Percentiles rank a stretch among this genome's conserved stretches.
Conservation (phyloP, 2,888 invertebrate species). For the Drosophila ezoana region DNA sequence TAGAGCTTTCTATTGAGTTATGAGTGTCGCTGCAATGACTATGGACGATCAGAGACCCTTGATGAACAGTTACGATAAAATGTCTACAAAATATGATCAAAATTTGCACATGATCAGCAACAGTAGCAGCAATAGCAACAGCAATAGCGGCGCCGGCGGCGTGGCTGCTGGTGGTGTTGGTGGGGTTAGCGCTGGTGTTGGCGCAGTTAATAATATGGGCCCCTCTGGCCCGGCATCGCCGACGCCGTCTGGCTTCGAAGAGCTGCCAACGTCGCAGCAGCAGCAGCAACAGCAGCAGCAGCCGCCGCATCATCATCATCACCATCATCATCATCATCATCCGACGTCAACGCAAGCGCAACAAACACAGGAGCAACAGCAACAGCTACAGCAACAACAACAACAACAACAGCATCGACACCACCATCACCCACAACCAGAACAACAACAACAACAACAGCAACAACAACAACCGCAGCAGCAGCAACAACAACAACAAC, state of each 20-base stretch:
- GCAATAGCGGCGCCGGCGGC: conserved; percentile 44
- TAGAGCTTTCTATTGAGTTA: conserved; percentile 58
- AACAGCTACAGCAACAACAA: conserved; percentile 58
- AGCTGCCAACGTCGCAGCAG: conserved; percentile 37
- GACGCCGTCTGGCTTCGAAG: conserved; percentile 80
- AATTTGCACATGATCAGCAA: conserved; percentile 69
- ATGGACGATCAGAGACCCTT: conserved; percentile 85
- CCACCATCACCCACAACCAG: conserved; percentile 45
- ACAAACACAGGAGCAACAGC: conserved; percentile 65
- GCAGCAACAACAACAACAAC: conserved; percentile 69
- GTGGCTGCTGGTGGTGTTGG: conserved; percentile 47
- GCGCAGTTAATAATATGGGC: conserved; percentile 35
- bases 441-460: conserved; percentile 61
- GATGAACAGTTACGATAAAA: conserved; percentile 84
- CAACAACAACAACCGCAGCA: conserved; percentile 62
- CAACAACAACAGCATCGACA: conserved; percentile 58
- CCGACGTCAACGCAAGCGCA: conserved; percentile 57
- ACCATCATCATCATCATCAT: conserved; percentile 67
- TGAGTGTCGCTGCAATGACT: conserved; percentile 85
- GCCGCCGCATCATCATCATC: conserved; percentile 51
- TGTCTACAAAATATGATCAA: conserved; percentile 82
- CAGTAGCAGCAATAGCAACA: conserved; percentile 18
- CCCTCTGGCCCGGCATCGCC: conserved; percentile 82
- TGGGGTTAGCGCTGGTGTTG: conserved; percentile 41
- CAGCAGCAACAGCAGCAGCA: conserved; percentile 34